phyloP scores from a whole-genome alignment of 2,797 vertebrate genomes.

The Lycodopsis pacificus region DNA sequence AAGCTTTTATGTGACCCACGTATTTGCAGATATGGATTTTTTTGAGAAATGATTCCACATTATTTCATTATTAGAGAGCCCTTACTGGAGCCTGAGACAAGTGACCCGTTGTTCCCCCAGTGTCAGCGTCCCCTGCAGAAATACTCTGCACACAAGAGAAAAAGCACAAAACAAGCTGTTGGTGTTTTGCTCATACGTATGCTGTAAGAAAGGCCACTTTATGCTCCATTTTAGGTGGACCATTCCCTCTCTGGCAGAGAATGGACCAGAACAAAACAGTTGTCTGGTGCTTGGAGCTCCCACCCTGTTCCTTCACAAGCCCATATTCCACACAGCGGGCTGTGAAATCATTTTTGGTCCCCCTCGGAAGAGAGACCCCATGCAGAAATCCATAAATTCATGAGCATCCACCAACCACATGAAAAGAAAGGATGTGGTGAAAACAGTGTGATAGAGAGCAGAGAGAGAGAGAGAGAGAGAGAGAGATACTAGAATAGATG shows the following conservation, averaged over 20 bases:
- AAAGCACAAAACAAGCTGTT: conserved; percentile 29
- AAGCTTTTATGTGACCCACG: neutral
- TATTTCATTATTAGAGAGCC: neutral
- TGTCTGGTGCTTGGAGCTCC: conserved; percentile 72
- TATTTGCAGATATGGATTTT: neutral
- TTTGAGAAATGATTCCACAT: neutral
- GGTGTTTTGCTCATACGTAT: conserved; percentile 52
- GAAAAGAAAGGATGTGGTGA: conserved; percentile 73
- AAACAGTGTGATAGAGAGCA: conserved; percentile 66
- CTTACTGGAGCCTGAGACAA: neutral
- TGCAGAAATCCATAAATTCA: conserved; percentile 85
- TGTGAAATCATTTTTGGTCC: conserved; percentile 83
- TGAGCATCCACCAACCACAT: conserved; percentile 78
- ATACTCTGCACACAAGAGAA: conserved; percentile 8
- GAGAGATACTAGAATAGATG: conserved; percentile 38
- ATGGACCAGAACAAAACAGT: conserved; percentile 78
- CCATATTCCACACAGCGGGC: conserved; percentile 78
- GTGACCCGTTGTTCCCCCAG: neutral
- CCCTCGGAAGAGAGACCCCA: conserved; percentile 71
- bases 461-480: conserved; percentile 35
- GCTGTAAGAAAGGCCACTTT: conserved; percentile 56
- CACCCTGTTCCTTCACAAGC: conserved; percentile 65
- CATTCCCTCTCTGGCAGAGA: conserved; percentile 68
- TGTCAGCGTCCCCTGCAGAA: neutral
- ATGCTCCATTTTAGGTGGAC: conserved; percentile 71